Percentiles rank a stretch among this genome's conserved stretches.
Evolutionary conservation across 37 sponge, comb jelly and placozoan species (phyloP).

Genomic region (Diacarnus erythraeanus): DNA sequence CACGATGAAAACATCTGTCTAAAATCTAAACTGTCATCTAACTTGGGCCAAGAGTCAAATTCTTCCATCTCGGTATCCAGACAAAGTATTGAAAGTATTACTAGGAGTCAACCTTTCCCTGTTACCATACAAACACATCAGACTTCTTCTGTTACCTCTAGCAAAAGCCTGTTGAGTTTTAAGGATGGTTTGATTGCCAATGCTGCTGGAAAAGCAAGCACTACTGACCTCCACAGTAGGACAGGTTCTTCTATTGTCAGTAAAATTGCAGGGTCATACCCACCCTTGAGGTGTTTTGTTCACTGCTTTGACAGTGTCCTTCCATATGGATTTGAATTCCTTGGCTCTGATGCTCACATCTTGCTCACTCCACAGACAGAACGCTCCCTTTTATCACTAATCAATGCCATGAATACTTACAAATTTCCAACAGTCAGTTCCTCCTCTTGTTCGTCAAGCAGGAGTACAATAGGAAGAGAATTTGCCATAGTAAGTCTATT

Average conservation of each 20-base stretch:
- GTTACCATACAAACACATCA: too few relatives aligned
- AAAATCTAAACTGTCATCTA: neutral
- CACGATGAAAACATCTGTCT: neutral
- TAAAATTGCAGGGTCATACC: neutral
- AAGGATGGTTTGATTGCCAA: neutral
- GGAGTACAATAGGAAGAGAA: constrained; percentile 28
- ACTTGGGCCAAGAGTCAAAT: neutral
- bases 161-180: constrained; percentile 20
- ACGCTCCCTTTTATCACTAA: constrained; percentile 18
- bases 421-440: constrained; percentile 3
- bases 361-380: constrained; percentile 43
- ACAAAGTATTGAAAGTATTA: neutral
- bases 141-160: constrained; percentile 19
- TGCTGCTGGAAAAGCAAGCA: neutral
- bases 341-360: constrained; percentile 2
- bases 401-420: constrained; percentile 6
- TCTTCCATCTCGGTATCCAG: neutral
- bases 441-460: neutral
- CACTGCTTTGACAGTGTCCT: constrained; percentile 26
- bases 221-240: neutral
- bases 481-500: constrained; percentile 33
- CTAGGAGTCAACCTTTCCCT: too few relatives aligned
- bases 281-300: constrained; percentile 39
- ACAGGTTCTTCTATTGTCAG: constrained; percentile 7
- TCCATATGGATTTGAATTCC: constrained; percentile 63